phyloP scores from a whole-genome alignment of 2,888 invertebrate genomes.

The Nipponacmea schrenckii region DNA sequence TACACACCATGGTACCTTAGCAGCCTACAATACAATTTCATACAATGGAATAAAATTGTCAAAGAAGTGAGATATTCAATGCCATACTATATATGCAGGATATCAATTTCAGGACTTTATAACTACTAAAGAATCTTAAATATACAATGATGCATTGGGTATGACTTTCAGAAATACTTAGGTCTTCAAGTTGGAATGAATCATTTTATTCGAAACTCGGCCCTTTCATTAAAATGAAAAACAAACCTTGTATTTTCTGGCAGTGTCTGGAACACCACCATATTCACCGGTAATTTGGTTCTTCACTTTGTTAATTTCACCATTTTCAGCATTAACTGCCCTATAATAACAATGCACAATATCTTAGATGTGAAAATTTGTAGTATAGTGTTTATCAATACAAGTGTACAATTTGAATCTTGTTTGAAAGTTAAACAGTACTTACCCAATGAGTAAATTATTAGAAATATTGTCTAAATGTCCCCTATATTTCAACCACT shows the following conservation, averaged over 20 bases:
- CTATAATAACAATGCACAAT: slow-evolving; percentile 46
- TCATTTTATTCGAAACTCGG: too few species aligned
- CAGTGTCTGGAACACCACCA: slow-evolving; percentile 93
- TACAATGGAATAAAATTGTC: neutral
- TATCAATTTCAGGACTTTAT: too few species aligned
- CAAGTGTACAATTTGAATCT: too few species aligned
- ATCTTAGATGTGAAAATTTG: too few species aligned
- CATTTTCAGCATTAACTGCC: slow-evolving; percentile 72
- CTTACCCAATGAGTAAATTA: slow-evolving; percentile 97
- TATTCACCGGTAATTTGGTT: slow-evolving; percentile 88
- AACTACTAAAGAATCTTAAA: too few species aligned
- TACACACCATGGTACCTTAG: slow-evolving; percentile 84
- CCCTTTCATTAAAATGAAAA: too few species aligned
- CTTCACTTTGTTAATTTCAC: slow-evolving; percentile 83
- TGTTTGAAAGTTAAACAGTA: slow-evolving; percentile 31
- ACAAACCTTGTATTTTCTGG: slow-evolving; percentile 89
- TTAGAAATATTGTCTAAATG: slow-evolving; percentile 99
- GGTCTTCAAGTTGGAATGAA: too few species aligned
- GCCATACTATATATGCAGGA: too few species aligned
- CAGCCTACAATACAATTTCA: slow-evolving; percentile 49
- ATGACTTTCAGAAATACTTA: too few species aligned
- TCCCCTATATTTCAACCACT: slow-evolving; percentile 99
- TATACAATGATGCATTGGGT: too few species aligned
- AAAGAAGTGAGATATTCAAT: too few species aligned
- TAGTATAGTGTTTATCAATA: too few species aligned